Evolutionary conservation across 2,888 invertebrate genomes (phyloP).

Genomic region (Drosophila fulvimacula): DNA sequence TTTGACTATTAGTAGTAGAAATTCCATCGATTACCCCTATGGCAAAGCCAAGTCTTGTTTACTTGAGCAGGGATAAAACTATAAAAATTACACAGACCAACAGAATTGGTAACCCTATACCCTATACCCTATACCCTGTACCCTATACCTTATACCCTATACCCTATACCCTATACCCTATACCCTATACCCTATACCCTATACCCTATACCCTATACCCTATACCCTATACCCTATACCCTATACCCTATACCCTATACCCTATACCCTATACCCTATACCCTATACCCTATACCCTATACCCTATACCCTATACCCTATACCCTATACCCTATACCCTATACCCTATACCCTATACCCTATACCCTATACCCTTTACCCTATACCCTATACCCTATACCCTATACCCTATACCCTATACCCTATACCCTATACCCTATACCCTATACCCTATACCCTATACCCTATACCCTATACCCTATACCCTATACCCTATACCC

Average conservation of each 20-base stretch:
- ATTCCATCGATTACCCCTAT: not conserved
- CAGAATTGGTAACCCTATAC: not conserved
- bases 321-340: not conserved
- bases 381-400: too few species aligned
- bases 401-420: not conserved
- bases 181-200: not conserved
- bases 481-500: not conserved
- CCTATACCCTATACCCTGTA: not conserved
- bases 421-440: not conserved
- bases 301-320: not conserved
- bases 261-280: not conserved
- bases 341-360: not conserved
- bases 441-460: not conserved
- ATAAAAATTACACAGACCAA: too few species aligned
- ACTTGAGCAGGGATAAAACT: not conserved
- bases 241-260: not conserved
- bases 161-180: not conserved
- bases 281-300: not conserved
- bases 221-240: too few species aligned
- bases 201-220: not conserved
- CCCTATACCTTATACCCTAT: not conserved
- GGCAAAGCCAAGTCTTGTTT: not conserved
- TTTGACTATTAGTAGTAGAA: not conserved
- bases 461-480: not conserved
- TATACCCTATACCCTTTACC: too few species aligned